Base-by-base conservation (phyloP, 2,797 vertebrate genomes). In the Sebastes hubbsi region DNA sequence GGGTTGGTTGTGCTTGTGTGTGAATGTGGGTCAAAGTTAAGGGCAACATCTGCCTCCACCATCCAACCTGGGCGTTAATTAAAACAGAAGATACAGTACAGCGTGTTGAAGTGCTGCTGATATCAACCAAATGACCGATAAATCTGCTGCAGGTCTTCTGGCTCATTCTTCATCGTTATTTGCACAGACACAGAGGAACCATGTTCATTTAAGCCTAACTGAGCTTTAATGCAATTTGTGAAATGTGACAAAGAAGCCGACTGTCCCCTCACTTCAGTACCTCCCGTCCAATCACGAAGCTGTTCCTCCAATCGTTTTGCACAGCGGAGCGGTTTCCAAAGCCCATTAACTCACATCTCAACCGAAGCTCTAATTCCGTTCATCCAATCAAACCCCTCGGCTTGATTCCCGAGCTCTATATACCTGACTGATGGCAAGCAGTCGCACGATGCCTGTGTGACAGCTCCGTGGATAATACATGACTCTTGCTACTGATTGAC, bases 341-440 rank as follows among this genome's bases (percentile, higher is more conserved):
- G 76, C 87, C 83, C 90, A 89, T 93, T 87, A 87, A 68, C 86
- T 80, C 13, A 0, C 52, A 22, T 64, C 72, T 83, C 68, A 59
- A 49, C 84, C 14, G 79, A 55, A 90, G 61, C 89, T 75, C 77
- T 88, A 80, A 89, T 66, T 81, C 75, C 82, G 76, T 36, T 87
- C 77, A 80, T 88, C 81, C 88, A 85, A 88, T 93, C 88, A 92
- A 83, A 88, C 16, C 42, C 52, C 68, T 67, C 79, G 11, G 80
- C 38, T 36, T n/a, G 72, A 61, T 12, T 54, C 27, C 68, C 0
- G 2, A 77, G 0, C 56, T 75, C 70, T 64, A 20, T 18, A 29
- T 29, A 22, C 34, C 69, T 29, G 75, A 81, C 63, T 34, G 61
- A 66, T 49, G 46, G 46, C 18, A 49, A 49, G 46, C n/a, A 4